A percentile compares a stretch with the other conserved stretches of the same genome.
Evolutionary conservation across 2,888 invertebrate species (phyloP).

Genomic region (Drosophila cognata): DNA sequence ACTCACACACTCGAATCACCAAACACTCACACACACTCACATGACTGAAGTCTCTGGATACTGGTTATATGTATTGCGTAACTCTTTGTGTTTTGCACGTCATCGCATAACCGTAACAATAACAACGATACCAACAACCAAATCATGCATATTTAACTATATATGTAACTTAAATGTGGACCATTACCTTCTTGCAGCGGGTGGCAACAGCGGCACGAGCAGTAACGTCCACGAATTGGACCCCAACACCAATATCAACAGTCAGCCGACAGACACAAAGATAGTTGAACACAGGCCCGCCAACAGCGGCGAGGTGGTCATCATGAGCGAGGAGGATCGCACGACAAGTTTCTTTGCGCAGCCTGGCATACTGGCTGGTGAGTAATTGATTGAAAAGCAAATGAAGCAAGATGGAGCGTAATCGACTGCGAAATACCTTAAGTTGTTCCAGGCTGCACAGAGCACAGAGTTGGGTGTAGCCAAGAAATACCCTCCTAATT

Average conservation of each 20-base stretch:
- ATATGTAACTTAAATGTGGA: neutral
- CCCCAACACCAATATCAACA: slow-evolving; percentile 82
- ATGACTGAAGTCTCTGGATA: slow-evolving; percentile 50
- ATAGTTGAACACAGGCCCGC: slow-evolving; percentile 80
- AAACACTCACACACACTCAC: slow-evolving; percentile 26
- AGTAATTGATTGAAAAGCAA: slow-evolving; percentile 48
- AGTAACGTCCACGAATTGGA: slow-evolving; percentile 83
- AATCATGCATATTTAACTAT: too few relatives aligned
- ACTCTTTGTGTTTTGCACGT: slow-evolving; percentile 48
- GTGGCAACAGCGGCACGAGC: slow-evolving; percentile 73
- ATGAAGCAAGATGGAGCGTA: too few relatives aligned
- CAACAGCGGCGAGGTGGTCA: slow-evolving; percentile 89
- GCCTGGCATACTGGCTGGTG: slow-evolving; percentile 96
- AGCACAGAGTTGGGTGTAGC: too few relatives aligned
- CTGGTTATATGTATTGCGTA: slow-evolving; percentile 51
- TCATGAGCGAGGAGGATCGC: slow-evolving; percentile 94
- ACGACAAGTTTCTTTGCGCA: slow-evolving; percentile 97
- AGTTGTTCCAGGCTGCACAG: too few relatives aligned
- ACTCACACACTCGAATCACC: slow-evolving; percentile 54
- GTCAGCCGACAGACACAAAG: slow-evolving; percentile 84
- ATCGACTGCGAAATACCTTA: too few relatives aligned
- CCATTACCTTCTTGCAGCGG: slow-evolving; percentile 55
- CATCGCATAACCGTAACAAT: slow-evolving; percentile 22
- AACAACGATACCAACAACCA: neutral
- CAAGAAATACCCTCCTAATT: too few relatives aligned